These are phyloP conservation scores for Malachius bipustulatus DNA, from an alignment of 2,888 invertebrate genomes.

Conservation along the genomic window DNA sequence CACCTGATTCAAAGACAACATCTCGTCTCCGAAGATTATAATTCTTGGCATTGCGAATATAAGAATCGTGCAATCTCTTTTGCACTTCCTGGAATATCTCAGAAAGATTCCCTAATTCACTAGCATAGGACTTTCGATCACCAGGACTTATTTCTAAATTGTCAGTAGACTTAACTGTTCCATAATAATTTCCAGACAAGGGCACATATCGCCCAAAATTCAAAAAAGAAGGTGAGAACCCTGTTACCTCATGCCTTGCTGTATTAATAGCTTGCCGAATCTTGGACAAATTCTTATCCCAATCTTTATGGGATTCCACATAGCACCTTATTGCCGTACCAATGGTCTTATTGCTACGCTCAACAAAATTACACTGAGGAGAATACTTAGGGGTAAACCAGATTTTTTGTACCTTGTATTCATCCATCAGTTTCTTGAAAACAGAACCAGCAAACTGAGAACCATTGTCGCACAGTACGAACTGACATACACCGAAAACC, in stretches of 20 bases:
- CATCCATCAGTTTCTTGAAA: slow-evolving; percentile 8
- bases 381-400: not conserved
- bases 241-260: not conserved
- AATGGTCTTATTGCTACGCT: not conserved
- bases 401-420: slow-evolving; percentile 7
- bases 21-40: slow-evolving; percentile 6
- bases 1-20: slow-evolving; percentile 8
- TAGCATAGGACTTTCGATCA: not conserved
- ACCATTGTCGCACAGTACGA: slow-evolving; percentile 12
- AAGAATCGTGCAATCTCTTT: no score
- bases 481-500: slow-evolving; percentile 12
- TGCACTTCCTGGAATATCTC: not conserved
- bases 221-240: not conserved
- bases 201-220: not conserved
- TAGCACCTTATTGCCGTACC: not conserved
- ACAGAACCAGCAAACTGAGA: slow-evolving; percentile 8
- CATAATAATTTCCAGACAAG: not conserved
- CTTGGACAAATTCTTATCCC: not conserved
- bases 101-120: not conserved
- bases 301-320: not conserved
- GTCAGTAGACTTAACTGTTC: not conserved
- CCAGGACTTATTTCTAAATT: not conserved
- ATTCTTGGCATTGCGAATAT: not conserved
- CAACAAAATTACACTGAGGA: not conserved
- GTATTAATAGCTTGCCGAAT: slow-evolving; percentile 1